Conservation (phyloP, 2,113 vertebrate genomes). For the Lepus timidus region DNA sequence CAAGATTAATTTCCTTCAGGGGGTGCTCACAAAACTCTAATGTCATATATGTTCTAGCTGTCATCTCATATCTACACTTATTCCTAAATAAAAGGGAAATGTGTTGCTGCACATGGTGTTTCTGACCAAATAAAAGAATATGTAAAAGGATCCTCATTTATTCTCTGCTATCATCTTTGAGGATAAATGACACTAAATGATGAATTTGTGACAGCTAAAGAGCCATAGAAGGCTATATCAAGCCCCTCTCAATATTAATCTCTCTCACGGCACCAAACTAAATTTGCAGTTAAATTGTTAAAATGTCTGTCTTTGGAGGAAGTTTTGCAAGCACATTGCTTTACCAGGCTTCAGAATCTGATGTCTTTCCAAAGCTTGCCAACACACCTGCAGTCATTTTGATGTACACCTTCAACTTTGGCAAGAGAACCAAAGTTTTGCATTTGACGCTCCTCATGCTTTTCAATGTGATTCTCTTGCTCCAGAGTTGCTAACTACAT, state of each 20-base stretch:
- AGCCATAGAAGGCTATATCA: background rate
- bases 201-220: constrained; percentile 14
- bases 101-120: constrained; percentile 33
- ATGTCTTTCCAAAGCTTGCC: constrained; percentile 44
- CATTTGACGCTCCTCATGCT: constrained; percentile 52
- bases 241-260: constrained; percentile 6
- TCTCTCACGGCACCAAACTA: constrained; percentile 51
- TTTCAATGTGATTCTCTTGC: constrained; percentile 48
- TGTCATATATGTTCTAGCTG: constrained; percentile 30
- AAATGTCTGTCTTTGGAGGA: background rate
- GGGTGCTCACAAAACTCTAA: constrained; percentile 43
- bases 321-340: constrained; percentile 54
- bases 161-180: constrained; percentile 29
- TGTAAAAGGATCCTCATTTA: constrained; percentile 37
- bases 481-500: constrained; percentile 49
- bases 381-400: constrained; percentile 57
- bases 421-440: constrained; percentile 60
- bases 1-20: constrained; percentile 54
- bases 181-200: constrained; percentile 50
- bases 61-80: background rate
- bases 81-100: constrained; percentile 49
- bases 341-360: constrained; percentile 51
- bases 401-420: constrained; percentile 61
- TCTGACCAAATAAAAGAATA: constrained; percentile 51
- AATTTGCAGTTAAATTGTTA: constrained; percentile 49